Base-by-base conservation (phyloP, 1,140 invertebrate species). In the Ganaspis sp. region DNA sequence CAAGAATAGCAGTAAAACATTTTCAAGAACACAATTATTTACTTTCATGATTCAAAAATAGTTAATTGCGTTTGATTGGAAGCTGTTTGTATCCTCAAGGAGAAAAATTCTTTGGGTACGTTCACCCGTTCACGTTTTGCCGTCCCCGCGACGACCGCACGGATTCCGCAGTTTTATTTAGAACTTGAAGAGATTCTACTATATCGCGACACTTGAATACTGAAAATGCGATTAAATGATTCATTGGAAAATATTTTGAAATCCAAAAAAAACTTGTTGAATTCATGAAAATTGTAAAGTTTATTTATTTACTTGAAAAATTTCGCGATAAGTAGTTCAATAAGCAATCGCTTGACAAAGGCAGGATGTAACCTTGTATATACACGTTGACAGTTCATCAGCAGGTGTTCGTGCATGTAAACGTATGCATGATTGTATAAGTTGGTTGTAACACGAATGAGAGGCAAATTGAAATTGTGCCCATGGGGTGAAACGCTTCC, bases 151-250 rank as follows among this genome's bases (percentile, higher is more conserved):
- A 71, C 71, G 70, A 58, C 70, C 77, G 79, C 75, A 72, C 72
- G 45, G 83, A 81, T 83, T 83, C 75, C 77, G 75, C 42, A 76
- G 77, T 85, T 84, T 84, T 82, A 83, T 83, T 84, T 83, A 82
- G 80, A 83, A 81, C 80, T 75, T 78, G 75, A 75, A 82, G 81
- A 83, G 74, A 81, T 83, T 83, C 81, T 78, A 83, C 79, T 77
- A 70, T 64, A n/a, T 12, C 23, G 5, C 15, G 11, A 64, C 3
- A 64, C 58, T 26, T 5, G 15, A 9, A 64, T 15, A 64, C 15
- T 64, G 23, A 64, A 64, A 29, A 34, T 29, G 26, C 15, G 23
- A 64, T 64, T 64, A 29, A 64, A 64, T 8, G 29, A 64, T 34
- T 64, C 11, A 1, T 12, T 15, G 15, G 12, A 0, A 11, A n/a